phyloP scores from a whole-genome alignment of 2,888 invertebrate genomes.

The Nephrocerus scutellatus region DNA sequence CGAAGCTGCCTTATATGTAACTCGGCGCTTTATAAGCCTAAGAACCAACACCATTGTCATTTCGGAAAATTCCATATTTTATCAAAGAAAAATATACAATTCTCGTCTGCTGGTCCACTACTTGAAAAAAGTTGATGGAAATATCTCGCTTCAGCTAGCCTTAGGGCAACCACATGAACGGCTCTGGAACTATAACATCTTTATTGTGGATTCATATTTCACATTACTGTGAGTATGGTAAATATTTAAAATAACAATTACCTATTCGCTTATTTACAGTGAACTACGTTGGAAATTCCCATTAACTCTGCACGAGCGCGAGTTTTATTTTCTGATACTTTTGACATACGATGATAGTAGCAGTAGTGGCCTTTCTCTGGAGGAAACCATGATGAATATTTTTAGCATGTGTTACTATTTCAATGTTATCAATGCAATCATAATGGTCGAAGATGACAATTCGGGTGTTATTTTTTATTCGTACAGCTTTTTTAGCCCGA shows the following conservation, averaged over 20 bases:
- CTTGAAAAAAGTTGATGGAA: conserved; percentile 19
- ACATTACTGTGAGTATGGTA: conserved; percentile 9
- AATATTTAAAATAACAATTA: neutral
- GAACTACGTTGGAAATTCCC: conserved; percentile 1
- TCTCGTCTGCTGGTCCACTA: conserved; percentile 26
- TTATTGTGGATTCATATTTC: conserved; percentile 27
- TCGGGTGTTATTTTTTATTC: conserved; percentile 3
- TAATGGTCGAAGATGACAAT: neutral
- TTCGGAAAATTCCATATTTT: conserved; percentile 24
- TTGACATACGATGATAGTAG: too few relatives aligned
- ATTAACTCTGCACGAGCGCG: conserved; percentile 1
- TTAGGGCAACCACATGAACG: conserved; percentile 21
- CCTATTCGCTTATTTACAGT: neutral
- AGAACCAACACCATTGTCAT: conserved; percentile 27
- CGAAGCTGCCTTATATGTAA: conserved; percentile 22
- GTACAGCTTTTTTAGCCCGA: neutral
- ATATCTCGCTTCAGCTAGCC: conserved; percentile 27
- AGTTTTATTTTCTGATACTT: conserved; percentile 8
- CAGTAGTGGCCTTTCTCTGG: neutral
- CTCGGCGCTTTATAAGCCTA: conserved; percentile 25
- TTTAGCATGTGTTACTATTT: conserved; percentile 2
- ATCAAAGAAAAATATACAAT: too few relatives aligned
- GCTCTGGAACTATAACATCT: conserved; percentile 28
- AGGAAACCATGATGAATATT: neutral
- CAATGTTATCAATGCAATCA: conserved; percentile 4